Evolutionary conservation across 2,888 invertebrate species (phyloP), one percentile per base, ranked within the genome.

Genomic region (Chrysodeixis includens): DNA sequence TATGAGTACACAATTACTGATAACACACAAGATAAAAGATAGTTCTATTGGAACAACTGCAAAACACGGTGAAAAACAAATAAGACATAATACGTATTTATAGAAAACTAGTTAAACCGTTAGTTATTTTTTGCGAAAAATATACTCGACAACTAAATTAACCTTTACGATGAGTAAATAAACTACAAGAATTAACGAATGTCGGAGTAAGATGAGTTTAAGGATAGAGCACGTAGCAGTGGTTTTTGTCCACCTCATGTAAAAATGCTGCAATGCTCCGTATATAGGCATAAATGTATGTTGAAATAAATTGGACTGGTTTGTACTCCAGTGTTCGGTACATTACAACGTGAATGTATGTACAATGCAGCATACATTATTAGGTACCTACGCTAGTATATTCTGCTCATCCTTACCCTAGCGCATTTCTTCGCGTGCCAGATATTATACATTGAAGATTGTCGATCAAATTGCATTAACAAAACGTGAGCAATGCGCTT

Each of bases 401-500:
- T 20, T 49, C 20, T 18, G 16, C 20, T 20, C 20, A 49, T 18
- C 46, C 46, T 49, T 20, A 49, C 18, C 10, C 10, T 49, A 49
- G 20, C 18, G 46, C 18, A 40, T 40, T 40, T 40, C 40, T 40
- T 49, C 46, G 46, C 46, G 46, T 49, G 18, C 18, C 18, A 49
- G 46, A 20, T 49, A 49, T 49, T 40, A 49, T 20, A 49, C 20
- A 49, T 66, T 61, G 57, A 22, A 61, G 67, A 71, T 53, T 69
- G 69, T 65, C 53, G 30, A 54, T 66, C 56, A 69, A 76, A 71
- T 71, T 57, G 71, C 59, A 56, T 58, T 22, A 55, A 32, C 63
- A 68, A 63, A 61, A 65, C 62, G 56, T 61, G 30, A 76, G 55
- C 60, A 40, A 32, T 40, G 51, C 20, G 35, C 62, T 62, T 74